Evolutionary conservation across 2,888 invertebrate species (phyloP), one percentile per base, ranked within the genome.

Genomic region (Eilema griseolum): DNA sequence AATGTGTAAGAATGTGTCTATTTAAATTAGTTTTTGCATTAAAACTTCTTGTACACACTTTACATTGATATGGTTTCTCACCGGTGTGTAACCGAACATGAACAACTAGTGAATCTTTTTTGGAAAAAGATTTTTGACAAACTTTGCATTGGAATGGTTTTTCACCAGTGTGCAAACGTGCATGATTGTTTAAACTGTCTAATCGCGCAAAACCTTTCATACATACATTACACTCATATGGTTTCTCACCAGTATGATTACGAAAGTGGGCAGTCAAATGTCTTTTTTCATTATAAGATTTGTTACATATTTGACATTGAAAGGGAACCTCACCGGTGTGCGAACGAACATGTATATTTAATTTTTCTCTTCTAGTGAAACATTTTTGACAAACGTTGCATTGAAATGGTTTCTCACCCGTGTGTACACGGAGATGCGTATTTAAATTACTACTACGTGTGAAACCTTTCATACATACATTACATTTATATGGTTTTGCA

Each of bases 381-480:
- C 20, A 24, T 33, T 66, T 66, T 12, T 37, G 16, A 59, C 66
- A 66, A 33, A 33, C 12, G 2, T 59, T 20, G 23, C 61, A 61
- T n/a, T 28, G 28, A n/a, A n/a, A 61, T n/a, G n/a, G 61, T 61
- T 61, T 61, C 11, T 61, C 31, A 28, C 61, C 61, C 11, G 61
- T 61, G 12, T 61, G 61, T 12, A n/a, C n/a, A n/a, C 57, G 33
- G 2, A 24, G 24, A 16, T 66, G 66, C 12, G 3, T 11, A 3
- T n/a, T 66, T 66, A 66, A 57, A 26, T 65, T 52, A 31, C 33
- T 56, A 5, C n/a, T 33, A 4, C 16, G n/a, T 23, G 28, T 28
- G 56, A 59, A 59, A 28, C 65, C 31, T 66, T 66, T 66, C 37
- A 20, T 23, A 59, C 66, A 66, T 11, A 66, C 31, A 59, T 66